Evolutionary conservation across 2,888 invertebrate genomes (phyloP).

Genomic region (Alviniconcha strummeri): DNA sequence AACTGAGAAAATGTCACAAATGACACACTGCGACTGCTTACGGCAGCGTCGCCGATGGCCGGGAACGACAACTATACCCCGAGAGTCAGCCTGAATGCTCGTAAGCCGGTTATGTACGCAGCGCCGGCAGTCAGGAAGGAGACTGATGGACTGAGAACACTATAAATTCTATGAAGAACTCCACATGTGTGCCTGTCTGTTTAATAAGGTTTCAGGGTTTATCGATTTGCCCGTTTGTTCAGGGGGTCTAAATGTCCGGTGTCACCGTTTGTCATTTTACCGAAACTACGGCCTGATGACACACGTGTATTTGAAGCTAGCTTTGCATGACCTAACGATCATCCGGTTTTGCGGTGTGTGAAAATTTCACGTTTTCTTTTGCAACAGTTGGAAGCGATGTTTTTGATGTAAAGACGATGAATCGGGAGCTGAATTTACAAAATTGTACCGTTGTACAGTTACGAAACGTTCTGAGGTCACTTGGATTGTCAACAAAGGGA

Average conservation of each 20-base stretch:
- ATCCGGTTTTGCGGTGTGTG: constrained; percentile 1
- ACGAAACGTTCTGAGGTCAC: constrained; percentile 37
- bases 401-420: constrained; percentile 4
- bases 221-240: too few species aligned
- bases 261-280: not conserved
- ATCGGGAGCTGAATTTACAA: constrained; percentile 23
- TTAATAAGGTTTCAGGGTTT: too few species aligned
- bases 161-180: too few species aligned
- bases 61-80: too few species aligned
- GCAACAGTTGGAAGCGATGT: not conserved
- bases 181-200: too few species aligned
- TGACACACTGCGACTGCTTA: too few species aligned
- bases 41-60: too few species aligned
- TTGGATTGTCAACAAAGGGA: constrained; percentile 54
- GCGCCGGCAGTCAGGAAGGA: too few species aligned
- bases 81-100: too few species aligned
- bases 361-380: not conserved
- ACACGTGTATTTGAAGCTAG: not conserved
- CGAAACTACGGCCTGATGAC: constrained; percentile 26
- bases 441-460: constrained; percentile 39
- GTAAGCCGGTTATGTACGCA: too few species aligned
- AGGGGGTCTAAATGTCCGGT: not conserved
- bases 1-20: too few species aligned
- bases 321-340: constrained; percentile 29
- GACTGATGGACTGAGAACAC: too few species aligned